Conservation (phyloP, 2,797 vertebrate genomes). For the Cyclura pinguis region DNA sequence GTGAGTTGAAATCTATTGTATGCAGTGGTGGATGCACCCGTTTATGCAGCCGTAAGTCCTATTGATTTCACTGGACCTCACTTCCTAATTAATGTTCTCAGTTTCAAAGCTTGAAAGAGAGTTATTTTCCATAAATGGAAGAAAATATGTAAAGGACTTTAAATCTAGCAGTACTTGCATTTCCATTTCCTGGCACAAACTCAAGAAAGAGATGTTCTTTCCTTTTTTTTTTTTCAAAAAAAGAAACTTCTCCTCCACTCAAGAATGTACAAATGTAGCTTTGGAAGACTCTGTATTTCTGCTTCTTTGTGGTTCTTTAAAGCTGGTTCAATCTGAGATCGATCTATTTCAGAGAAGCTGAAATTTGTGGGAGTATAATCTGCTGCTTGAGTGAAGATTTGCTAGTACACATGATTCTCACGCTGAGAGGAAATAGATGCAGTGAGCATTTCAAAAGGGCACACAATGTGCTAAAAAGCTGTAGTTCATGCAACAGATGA, state of each 20-base stretch:
- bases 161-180: constrained; percentile 46
- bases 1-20: background rate
- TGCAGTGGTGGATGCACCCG: background rate
- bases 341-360: constrained; percentile 32
- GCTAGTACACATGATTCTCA: constrained; percentile 18
- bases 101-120: background rate
- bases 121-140: background rate
- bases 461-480: constrained; percentile 11
- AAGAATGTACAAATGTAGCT: constrained; percentile 32
- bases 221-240: constrained; percentile 29
- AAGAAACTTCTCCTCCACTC: constrained; percentile 19
- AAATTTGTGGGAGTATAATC: constrained; percentile 23
- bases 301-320: constrained; percentile 4
- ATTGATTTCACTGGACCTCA: background rate
- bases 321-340: constrained; percentile 9
- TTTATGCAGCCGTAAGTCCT: background rate
- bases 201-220: constrained; percentile 53
- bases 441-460: background rate
- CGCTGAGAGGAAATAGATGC: constrained; percentile 17
- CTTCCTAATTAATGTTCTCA: background rate
- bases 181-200: constrained; percentile 46
- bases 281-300: constrained; percentile 23
- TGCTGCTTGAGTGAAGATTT: constrained; percentile 14
- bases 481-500: background rate
- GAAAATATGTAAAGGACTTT: constrained; percentile 30